These are phyloP conservation scores for Semotilus atromaculatus DNA, from an alignment of 2,797 vertebrate species.

Conservation along the genomic window DNA sequence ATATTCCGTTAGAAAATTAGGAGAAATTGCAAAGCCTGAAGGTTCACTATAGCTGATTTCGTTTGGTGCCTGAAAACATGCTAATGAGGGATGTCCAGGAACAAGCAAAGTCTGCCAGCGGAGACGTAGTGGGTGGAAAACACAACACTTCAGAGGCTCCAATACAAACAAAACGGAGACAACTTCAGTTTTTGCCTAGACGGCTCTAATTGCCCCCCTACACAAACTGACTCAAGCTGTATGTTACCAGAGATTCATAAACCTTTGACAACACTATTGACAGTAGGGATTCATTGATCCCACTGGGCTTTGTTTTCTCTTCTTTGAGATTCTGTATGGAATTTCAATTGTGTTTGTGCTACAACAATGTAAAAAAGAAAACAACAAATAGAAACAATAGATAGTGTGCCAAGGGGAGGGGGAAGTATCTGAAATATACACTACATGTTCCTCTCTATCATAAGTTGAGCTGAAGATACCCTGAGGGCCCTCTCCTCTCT, in stretches of 20 bases:
- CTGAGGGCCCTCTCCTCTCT: constrained; percentile 6
- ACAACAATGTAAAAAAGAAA: constrained; percentile 26
- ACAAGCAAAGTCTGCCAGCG: constrained; percentile 56
- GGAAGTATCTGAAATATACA: constrained; percentile 32
- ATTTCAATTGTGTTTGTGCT: constrained; percentile 34
- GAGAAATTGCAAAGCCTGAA: constrained; percentile 72
- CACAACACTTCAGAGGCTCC: constrained; percentile 52
- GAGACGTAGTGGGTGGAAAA: constrained; percentile 56
- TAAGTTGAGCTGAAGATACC: constrained; percentile 19
- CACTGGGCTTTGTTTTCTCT: constrained; percentile 39
- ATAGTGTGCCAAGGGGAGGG: not conserved
- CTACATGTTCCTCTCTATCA: constrained; percentile 21
- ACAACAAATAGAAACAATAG: constrained; percentile 41
- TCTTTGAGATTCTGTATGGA: constrained; percentile 37
- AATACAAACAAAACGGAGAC: constrained; percentile 45
- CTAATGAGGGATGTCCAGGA: constrained; percentile 65
- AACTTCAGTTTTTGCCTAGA: constrained; percentile 52
- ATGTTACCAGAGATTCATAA: constrained; percentile 42
- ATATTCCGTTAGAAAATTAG: constrained; percentile 41
- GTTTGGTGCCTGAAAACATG: constrained; percentile 64
- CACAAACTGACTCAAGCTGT: constrained; percentile 48
- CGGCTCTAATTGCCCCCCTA: constrained; percentile 51
- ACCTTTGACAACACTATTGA: constrained; percentile 46
- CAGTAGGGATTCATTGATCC: constrained; percentile 27
- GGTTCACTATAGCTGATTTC: constrained; percentile 65